A percentile compares a stretch with the other conserved stretches of the same genome.
phyloP scores from a whole-genome alignment of 2,113 vertebrate species.

The Dasyprocta punctata region DNA sequence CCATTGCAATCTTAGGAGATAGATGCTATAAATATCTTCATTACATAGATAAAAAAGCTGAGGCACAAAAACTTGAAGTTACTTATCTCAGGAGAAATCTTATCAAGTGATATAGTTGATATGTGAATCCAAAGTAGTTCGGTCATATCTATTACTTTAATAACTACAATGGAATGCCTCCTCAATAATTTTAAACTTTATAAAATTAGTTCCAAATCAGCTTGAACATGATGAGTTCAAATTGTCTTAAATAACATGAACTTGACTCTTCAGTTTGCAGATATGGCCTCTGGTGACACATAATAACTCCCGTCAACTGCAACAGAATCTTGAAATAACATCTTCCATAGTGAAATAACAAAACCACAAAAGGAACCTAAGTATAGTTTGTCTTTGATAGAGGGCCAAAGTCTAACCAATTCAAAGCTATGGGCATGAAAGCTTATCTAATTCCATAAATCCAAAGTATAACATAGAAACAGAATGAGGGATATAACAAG shows the following conservation, averaged over 20 bases:
- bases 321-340: neutral
- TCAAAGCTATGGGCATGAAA: neutral
- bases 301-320: neutral
- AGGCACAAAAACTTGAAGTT: slow-evolving; percentile 4
- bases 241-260: neutral
- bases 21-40: neutral
- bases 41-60: neutral
- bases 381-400: neutral
- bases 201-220: neutral
- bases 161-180: neutral
- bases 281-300: neutral
- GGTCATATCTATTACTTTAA: neutral
- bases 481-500: neutral
- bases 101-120: neutral
- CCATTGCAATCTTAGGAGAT: neutral
- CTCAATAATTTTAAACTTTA: neutral
- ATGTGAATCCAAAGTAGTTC: neutral
- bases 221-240: neutral
- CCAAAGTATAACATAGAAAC: neutral
- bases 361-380: neutral
- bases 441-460: neutral
- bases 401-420: neutral
- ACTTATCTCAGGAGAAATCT: neutral
- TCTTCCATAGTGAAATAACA: neutral
- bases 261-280: neutral